These are phyloP conservation scores for Drosophila bipectinata DNA, from an alignment of 1,140 invertebrate genomes.

Conservation along the genomic window DNA sequence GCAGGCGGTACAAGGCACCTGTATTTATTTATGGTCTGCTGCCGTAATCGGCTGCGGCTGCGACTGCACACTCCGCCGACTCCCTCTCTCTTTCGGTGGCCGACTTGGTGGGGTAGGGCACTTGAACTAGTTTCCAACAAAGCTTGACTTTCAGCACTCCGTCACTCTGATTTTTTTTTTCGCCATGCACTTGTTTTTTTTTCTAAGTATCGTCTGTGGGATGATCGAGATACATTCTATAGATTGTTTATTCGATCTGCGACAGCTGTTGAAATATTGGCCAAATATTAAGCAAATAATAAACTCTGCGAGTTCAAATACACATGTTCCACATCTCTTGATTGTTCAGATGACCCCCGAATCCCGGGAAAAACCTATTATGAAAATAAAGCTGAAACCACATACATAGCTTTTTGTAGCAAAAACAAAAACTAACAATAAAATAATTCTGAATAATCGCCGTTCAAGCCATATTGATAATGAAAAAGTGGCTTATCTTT, in stretches of 20 bases:
- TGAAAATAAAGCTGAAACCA: background rate
- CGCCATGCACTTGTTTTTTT: too few relatives aligned
- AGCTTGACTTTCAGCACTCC: slow-evolving; percentile 22
- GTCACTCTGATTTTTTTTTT: background rate
- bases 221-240: slow-evolving; percentile 8
- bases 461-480: slow-evolving; percentile 23
- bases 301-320: slow-evolving; percentile 25
- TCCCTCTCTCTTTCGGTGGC: slow-evolving; percentile 1
- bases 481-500: slow-evolving; percentile 43
- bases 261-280: slow-evolving; percentile 60
- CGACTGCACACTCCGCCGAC: background rate
- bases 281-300: slow-evolving; percentile 47
- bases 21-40: slow-evolving; percentile 78
- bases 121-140: slow-evolving; percentile 71
- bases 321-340: slow-evolving; percentile 26
- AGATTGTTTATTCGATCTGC: slow-evolving; percentile 9
- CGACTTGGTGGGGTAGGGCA: slow-evolving; percentile 72
- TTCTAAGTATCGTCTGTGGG: slow-evolving; percentile 7
- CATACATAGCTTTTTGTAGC: too few relatives aligned
- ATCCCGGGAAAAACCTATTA: background rate
- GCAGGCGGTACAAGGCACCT: slow-evolving; percentile 41
- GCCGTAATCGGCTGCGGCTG: slow-evolving; percentile 66
- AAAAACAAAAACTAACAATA: background rate
- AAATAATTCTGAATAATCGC: slow-evolving; percentile 20
- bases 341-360: slow-evolving; percentile 12